Percentiles rank a stretch among this genome's conserved stretches.
Conservation (phyloP, 1,140 invertebrate species). For the Drosophila arizonae region DNA sequence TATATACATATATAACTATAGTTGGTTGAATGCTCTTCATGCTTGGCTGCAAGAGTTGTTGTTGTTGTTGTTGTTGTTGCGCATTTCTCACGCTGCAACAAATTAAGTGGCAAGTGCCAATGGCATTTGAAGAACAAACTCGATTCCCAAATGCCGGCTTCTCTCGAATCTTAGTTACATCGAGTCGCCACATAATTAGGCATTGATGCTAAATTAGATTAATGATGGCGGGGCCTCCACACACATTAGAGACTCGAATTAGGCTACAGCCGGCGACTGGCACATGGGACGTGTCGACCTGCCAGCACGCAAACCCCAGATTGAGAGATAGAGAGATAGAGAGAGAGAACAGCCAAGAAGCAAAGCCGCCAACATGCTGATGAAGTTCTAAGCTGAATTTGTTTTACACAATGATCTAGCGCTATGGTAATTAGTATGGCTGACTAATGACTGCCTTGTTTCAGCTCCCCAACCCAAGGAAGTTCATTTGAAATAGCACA, state of each 20-base stretch:
- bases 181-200: slow-evolving; percentile 39
- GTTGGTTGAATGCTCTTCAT: slow-evolving; percentile 74
- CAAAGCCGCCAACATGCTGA: slow-evolving; percentile 43
- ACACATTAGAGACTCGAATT: slow-evolving; percentile 54
- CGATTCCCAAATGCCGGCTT: too few relatives aligned
- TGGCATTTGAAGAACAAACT: neutral
- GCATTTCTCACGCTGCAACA: slow-evolving; percentile 55
- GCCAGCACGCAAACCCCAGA: slow-evolving; percentile 47
- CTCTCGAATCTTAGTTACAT: too few relatives aligned
- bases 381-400: slow-evolving; percentile 58
- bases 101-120: slow-evolving; percentile 47
- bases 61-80: slow-evolving; percentile 16
- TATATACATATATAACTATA: slow-evolving; percentile 1
- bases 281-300: slow-evolving; percentile 23
- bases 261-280: slow-evolving; percentile 9
- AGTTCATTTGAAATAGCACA: slow-evolving; percentile 43
- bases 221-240: slow-evolving; percentile 56
- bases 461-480: slow-evolving; percentile 31
- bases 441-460: slow-evolving; percentile 66
- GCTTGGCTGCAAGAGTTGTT: slow-evolving; percentile 47
- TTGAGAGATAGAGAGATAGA: neutral
- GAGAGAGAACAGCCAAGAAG: slow-evolving; percentile 14
- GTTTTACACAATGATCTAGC: slow-evolving; percentile 22
- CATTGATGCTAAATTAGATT: slow-evolving; percentile 77
- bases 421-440: slow-evolving; percentile 64